A percentile compares a stretch with the other conserved stretches of the same genome.
Conservation (phyloP, 2,797 vertebrate genomes). For the Sciurus vulgaris region DNA sequence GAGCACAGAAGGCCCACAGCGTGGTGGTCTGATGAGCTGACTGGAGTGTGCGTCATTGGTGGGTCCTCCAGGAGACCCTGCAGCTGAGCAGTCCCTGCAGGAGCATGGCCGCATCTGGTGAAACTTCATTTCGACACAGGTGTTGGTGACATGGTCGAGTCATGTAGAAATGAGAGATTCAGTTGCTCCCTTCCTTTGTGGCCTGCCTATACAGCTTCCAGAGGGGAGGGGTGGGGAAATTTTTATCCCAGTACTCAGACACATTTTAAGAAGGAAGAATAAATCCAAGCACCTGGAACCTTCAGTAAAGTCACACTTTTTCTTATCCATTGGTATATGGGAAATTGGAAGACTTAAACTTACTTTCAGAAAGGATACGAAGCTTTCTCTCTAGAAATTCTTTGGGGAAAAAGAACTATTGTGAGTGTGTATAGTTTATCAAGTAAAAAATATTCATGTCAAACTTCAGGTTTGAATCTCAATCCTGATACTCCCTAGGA, state of each 20-base stretch:
- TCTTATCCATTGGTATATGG: neutral
- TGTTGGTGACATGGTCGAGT: slow-evolving; percentile 38
- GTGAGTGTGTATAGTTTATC: neutral
- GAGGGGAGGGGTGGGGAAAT: neutral
- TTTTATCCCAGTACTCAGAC: neutral
- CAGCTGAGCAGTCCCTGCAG: neutral
- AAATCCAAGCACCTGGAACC: slow-evolving; percentile 31
- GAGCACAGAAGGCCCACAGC: neutral
- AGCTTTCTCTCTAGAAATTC: neutral
- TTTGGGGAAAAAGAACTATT: neutral
- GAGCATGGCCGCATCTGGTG: slow-evolving; percentile 27
- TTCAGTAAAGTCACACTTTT: neutral
- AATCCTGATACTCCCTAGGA: neutral
- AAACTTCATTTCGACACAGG: slow-evolving; percentile 61
- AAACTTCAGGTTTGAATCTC: neutral
- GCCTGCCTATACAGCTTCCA: neutral
- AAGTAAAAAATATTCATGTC: neutral
- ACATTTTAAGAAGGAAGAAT: slow-evolving; percentile 41
- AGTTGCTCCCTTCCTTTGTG: slow-evolving; percentile 30
- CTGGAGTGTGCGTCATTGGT: neutral
- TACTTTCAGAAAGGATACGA: neutral
- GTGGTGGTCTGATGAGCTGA: slow-evolving; percentile 25
- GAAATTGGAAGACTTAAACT: neutral
- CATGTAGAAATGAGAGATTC: slow-evolving; percentile 35
- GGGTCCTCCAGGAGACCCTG: neutral